Percentiles rank a stretch among this genome's conserved stretches.
These are phyloP conservation scores for Menura novaehollandiae DNA, from an alignment of 2,113 vertebrate genomes.

Conservation along the genomic window DNA sequence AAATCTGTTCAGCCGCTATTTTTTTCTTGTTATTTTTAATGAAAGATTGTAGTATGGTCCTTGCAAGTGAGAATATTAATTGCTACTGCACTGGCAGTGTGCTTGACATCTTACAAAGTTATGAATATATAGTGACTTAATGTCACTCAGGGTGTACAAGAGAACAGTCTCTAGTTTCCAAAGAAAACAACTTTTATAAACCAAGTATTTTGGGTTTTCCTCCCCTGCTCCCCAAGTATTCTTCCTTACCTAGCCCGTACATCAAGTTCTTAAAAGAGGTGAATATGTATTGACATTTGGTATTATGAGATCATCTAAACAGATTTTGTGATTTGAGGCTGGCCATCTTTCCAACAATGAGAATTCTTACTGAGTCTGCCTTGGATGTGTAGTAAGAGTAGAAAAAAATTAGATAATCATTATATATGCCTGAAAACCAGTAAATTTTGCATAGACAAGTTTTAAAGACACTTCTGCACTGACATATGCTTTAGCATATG, in stretches of 20 bases:
- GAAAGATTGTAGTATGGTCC: neutral
- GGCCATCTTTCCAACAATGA: neutral
- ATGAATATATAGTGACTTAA: neutral
- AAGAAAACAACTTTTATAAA: neutral
- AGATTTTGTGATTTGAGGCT: neutral
- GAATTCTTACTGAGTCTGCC: neutral
- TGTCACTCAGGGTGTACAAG: neutral
- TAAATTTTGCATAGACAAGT: neutral
- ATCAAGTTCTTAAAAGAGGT: neutral
- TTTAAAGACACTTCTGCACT: neutral
- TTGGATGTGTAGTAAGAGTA: neutral
- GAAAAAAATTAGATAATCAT: neutral
- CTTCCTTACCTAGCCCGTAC: neutral
- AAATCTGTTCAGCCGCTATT: neutral
- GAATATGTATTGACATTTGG: neutral
- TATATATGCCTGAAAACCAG: neutral
- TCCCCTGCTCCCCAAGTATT: neutral
- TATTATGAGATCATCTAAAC: neutral
- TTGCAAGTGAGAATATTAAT: neutral
- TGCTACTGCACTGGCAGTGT: neutral
- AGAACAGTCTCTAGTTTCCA: neutral
- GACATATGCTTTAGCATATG: neutral
- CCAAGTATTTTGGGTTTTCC: accelerated
- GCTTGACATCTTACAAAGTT: neutral
- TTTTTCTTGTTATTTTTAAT: neutral